Conservation (phyloP, 1,140 invertebrate genomes). For the Aleiodes sp. region DNA sequence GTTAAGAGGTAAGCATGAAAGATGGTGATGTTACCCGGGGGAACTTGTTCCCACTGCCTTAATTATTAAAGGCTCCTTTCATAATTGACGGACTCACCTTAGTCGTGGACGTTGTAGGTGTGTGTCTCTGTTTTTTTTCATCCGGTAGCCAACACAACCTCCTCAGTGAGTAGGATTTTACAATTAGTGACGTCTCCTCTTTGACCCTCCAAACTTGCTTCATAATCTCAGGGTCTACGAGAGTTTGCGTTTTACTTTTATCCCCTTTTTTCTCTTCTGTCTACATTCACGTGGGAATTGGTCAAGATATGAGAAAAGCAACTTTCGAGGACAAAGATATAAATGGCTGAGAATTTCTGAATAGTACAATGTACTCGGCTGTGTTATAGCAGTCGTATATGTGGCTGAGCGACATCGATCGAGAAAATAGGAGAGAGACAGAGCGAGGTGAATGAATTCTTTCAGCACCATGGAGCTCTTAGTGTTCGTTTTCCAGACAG, state of each 20-base stretch:
- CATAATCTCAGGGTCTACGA: constrained; percentile 18
- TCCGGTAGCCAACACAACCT: not conserved
- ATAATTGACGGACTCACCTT: constrained; percentile 52
- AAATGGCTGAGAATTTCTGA: too few relatives aligned
- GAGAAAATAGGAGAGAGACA: constrained; percentile 3
- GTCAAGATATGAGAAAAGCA: not conserved
- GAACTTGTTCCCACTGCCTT: constrained; percentile 56
- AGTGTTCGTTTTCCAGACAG: constrained; percentile 40
- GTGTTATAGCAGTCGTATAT: too few relatives aligned
- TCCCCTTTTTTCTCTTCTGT: not conserved
- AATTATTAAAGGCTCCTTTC: constrained; percentile 55
- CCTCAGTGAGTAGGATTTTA: constrained; percentile 31
- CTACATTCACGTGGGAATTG: constrained; percentile 2
- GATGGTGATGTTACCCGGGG: constrained; percentile 61
- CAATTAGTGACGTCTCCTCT: constrained; percentile 33
- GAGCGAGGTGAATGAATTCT: not conserved
- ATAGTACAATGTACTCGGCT: too few relatives aligned
- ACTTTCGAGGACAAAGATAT: too few relatives aligned
- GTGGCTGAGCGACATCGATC: too few relatives aligned
- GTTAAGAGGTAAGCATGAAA: constrained; percentile 56
- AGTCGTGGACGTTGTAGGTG: not conserved
- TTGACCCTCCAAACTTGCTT: constrained; percentile 28
- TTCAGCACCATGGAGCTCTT: too few relatives aligned
- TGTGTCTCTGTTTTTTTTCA: not conserved
- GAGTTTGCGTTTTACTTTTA: constrained; percentile 14